phyloP scores from a whole-genome alignment of 2,113 vertebrate genomes.

The Chaenogobius annularis region DNA sequence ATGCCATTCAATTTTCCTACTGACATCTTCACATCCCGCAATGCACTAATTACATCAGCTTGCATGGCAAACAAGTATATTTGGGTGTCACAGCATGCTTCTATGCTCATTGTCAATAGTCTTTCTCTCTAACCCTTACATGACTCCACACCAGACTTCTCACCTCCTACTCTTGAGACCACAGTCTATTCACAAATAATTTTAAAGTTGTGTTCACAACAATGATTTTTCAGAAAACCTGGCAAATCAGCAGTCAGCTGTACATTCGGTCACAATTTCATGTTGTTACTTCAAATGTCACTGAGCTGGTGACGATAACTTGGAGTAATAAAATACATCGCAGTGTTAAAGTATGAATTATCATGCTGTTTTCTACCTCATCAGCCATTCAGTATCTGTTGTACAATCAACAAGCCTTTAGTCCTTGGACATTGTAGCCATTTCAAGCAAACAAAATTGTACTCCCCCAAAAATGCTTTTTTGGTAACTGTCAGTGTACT shows the following conservation, averaged over 20 bases:
- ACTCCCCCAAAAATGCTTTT: no score
- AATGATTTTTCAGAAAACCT: conserved; percentile 13
- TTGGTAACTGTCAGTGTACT: no score
- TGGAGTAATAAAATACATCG: no score
- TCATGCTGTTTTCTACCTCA: no score
- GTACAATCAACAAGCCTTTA: no score
- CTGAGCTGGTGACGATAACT: no score
- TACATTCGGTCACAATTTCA: not conserved
- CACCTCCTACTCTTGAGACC: conserved; percentile 18
- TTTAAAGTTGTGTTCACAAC: conserved; percentile 12
- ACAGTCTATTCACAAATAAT: not conserved
- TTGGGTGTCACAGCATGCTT: not conserved
- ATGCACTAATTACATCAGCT: conserved; percentile 32
- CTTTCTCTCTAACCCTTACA: conserved; percentile 13
- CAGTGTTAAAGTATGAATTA: no score
- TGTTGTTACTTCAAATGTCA: not conserved
- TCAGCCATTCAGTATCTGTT: no score
- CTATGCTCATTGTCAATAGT: not conserved
- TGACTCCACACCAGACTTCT: conserved; percentile 22
- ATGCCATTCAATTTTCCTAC: conserved; percentile 49
- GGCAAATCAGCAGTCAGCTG: not conserved
- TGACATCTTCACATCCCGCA: conserved; percentile 36
- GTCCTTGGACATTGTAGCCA: no score
- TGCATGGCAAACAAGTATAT: conserved; percentile 12
- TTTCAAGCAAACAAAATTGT: no score